Evolutionary conservation across 2,797 vertebrate species (phyloP).

Genomic region (Pelobates cultripes): DNA sequence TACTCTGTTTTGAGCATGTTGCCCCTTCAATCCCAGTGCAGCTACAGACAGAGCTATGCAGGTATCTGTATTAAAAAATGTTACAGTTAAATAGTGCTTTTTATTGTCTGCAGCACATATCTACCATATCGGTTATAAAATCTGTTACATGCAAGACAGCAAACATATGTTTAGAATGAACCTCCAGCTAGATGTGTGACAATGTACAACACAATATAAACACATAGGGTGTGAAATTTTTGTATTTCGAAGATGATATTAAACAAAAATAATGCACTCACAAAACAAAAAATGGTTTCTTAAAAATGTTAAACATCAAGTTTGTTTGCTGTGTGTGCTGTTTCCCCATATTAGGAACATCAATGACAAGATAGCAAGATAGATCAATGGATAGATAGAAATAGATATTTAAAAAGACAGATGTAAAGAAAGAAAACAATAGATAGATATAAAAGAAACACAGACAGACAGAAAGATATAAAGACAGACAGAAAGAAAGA

Average conservation of each 20-base stretch:
- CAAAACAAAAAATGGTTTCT: background rate
- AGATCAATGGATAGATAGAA: no score
- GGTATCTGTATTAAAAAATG: slow-evolving; percentile 1
- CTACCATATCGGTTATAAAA: background rate
- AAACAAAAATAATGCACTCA: background rate
- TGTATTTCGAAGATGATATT: background rate
- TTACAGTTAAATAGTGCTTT: background rate
- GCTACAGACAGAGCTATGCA: background rate
- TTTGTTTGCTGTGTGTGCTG: no score
- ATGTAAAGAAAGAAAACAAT: no score
- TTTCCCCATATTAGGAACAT: background rate
- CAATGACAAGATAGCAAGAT: background rate
- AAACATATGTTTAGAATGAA: background rate
- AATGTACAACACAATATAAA: background rate
- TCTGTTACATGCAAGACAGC: background rate
- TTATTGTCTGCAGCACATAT: background rate
- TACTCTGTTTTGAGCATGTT: slow-evolving; percentile 1
- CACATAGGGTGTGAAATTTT: background rate
- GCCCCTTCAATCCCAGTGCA: background rate
- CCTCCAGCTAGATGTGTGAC: background rate
- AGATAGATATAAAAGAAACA: no score
- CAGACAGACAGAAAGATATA: no score
- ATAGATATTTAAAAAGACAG: no score
- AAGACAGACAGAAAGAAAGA: no score
- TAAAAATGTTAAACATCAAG: no score